phyloP scores from a whole-genome alignment of 2,888 invertebrate species.

The Nephrotoma appendiculata region DNA sequence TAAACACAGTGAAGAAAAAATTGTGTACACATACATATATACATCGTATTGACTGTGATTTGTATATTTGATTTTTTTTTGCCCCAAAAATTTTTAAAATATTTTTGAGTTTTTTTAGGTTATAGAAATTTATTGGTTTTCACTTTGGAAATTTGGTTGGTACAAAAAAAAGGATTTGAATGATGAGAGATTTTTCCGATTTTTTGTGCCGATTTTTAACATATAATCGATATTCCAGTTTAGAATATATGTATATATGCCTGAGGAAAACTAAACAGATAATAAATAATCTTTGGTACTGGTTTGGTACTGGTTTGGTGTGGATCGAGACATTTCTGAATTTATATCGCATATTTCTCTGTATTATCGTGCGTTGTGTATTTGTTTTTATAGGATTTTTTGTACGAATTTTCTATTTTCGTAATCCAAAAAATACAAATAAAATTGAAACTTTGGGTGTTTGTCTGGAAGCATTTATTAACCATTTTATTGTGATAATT shows the following conservation, averaged over 20 bases:
- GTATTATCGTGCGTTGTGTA: background rate
- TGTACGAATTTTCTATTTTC: background rate
- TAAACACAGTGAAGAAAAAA: background rate
- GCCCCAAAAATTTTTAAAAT: background rate
- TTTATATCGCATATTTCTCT: background rate
- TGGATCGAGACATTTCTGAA: background rate
- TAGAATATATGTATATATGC: background rate
- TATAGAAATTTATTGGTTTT: background rate
- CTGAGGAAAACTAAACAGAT: background rate
- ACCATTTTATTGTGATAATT: background rate
- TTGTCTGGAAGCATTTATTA: background rate
- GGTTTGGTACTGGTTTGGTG: background rate
- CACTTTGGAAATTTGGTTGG: background rate
- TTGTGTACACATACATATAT: background rate
- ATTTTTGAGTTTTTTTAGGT: background rate
- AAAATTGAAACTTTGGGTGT: background rate
- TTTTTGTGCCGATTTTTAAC: background rate
- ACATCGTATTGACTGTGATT: background rate
- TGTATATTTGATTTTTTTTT: background rate
- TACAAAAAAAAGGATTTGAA: background rate
- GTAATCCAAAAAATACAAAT: background rate
- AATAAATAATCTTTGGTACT: background rate
- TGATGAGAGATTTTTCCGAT: background rate
- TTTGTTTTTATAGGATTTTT: background rate
- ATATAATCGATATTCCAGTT: background rate